Evolutionary conservation across 64 coral and sea anemone genomes (phyloP).

Genomic region (Pocillopora verrucosa): DNA sequence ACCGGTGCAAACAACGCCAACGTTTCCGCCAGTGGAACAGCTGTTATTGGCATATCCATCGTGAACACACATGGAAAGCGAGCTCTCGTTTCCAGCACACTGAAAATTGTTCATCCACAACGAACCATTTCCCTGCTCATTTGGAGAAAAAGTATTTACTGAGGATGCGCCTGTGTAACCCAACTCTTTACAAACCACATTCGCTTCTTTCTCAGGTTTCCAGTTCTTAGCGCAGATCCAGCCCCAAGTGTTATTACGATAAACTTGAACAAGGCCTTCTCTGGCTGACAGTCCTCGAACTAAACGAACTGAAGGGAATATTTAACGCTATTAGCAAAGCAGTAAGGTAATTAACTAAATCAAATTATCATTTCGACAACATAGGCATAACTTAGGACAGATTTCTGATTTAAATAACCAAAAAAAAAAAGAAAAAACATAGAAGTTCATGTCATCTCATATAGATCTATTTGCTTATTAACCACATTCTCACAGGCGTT

Average conservation of each 20-base stretch:
- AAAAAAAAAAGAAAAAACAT: no score
- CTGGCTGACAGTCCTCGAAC: background rate
- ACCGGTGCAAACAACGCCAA: background rate
- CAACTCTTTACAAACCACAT: slow-evolving; percentile 29
- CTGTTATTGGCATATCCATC: background rate
- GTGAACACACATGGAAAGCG: slow-evolving; percentile 1
- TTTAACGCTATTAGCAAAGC: background rate
- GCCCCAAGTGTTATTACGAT: slow-evolving; percentile 1
- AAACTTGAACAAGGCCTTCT: slow-evolving; percentile 23
- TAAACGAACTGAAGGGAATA: background rate
- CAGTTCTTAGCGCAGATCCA: slow-evolving; percentile 5
- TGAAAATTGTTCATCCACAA: background rate
- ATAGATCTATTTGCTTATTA: no score
- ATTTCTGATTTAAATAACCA: no score
- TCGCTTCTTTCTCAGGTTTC: background rate
- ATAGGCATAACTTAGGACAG: no score
- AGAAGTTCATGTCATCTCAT: no score
- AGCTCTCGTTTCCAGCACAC: slow-evolving; percentile 36
- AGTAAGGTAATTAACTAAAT: no score
- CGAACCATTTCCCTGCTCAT: background rate
- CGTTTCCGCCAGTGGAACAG: background rate
- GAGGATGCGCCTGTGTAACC: background rate
- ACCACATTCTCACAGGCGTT: no score
- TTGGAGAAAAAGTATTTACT: background rate
- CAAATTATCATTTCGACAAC: no score